Evolutionary conservation across 2,888 invertebrate species (phyloP).

Genomic region (Lochmaea crataegi): DNA sequence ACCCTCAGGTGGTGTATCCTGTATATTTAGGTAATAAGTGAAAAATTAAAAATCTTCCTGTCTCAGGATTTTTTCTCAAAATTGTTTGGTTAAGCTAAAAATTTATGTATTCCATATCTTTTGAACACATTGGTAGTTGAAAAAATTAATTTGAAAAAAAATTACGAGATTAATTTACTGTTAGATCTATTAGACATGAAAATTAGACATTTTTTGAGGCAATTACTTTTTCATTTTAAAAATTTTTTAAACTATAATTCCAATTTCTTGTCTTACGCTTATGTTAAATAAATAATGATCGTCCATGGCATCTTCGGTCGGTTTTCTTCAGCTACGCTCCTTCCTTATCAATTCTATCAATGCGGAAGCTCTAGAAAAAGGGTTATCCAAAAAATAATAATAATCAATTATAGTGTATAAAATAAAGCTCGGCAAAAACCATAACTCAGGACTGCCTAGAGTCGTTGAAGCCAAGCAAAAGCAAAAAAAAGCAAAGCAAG

Average conservation of each 20-base stretch:
- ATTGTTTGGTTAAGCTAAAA: too few species aligned
- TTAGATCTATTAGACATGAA: too few species aligned
- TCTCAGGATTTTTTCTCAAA: too few species aligned
- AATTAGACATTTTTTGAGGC: too few species aligned
- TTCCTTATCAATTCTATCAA: slow-evolving; percentile 46
- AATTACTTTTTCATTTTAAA: background rate
- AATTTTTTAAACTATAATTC: background rate
- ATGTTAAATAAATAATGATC: background rate
- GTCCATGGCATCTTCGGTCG: slow-evolving; percentile 22
- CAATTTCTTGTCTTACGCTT: background rate
- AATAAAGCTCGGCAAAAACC: slow-evolving; percentile 57
- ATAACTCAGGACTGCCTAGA: slow-evolving; percentile 56
- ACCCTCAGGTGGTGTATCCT: too few species aligned
- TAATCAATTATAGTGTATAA: slow-evolving; percentile 32
- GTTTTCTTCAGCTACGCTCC: slow-evolving; percentile 38
- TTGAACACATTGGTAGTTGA: too few species aligned
- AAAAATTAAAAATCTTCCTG: too few species aligned
- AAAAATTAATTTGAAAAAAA: too few species aligned
- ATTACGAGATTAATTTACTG: too few species aligned
- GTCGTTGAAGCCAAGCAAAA: slow-evolving; percentile 50
- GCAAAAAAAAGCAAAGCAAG: slow-evolving; percentile 49
- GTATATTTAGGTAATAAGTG: too few species aligned
- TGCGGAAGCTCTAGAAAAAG: slow-evolving; percentile 65
- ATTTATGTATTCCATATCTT: too few species aligned
- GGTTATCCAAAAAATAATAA: slow-evolving; percentile 63